Evolutionary conservation across 2,797 vertebrate genomes (phyloP).

Genomic region (Danio albolineatus): DNA sequence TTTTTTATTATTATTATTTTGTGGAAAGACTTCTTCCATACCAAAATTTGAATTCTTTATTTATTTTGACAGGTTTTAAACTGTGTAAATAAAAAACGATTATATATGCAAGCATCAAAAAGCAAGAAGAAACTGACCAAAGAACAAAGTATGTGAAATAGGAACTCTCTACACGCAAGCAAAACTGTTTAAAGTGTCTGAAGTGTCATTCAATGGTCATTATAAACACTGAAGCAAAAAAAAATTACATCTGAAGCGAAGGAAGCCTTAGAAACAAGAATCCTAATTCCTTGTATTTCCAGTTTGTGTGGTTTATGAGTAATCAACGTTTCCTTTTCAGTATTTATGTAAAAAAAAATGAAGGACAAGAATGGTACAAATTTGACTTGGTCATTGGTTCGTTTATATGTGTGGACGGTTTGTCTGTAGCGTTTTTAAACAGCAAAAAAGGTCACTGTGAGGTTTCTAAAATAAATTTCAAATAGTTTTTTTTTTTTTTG

Average conservation of each 20-base stretch:
- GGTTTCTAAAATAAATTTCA: conserved; percentile 76
- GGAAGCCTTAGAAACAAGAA: conserved; percentile 38
- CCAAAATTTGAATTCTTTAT: conserved; percentile 72
- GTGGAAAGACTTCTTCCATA: conserved; percentile 36
- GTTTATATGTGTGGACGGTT: conserved; percentile 42
- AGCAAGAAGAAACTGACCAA: conserved; percentile 81
- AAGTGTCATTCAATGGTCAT: conserved; percentile 47
- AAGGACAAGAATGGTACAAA: conserved; percentile 68
- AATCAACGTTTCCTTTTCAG: conserved; percentile 63
- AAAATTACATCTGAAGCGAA: conserved; percentile 51
- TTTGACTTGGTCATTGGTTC: conserved; percentile 62
- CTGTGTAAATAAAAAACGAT: conserved; percentile 65
- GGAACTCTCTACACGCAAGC: conserved; percentile 59
- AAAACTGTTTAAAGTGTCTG: conserved; percentile 63
- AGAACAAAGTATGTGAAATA: conserved; percentile 80
- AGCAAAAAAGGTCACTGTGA: conserved; percentile 83
- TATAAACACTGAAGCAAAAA: conserved; percentile 58
- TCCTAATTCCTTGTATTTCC: conserved; percentile 40
- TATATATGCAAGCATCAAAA: conserved; percentile 79
- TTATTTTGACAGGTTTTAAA: conserved; percentile 72
- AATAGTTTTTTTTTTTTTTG: conserved; percentile 75
- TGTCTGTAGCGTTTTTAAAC: conserved; percentile 68
- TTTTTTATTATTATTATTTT: conserved; percentile 58
- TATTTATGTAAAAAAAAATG: conserved; percentile 59
- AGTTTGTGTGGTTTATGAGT: conserved; percentile 45